Base-by-base conservation (phyloP, 2,888 invertebrate species). In the Platycnemis pennipes region DNA sequence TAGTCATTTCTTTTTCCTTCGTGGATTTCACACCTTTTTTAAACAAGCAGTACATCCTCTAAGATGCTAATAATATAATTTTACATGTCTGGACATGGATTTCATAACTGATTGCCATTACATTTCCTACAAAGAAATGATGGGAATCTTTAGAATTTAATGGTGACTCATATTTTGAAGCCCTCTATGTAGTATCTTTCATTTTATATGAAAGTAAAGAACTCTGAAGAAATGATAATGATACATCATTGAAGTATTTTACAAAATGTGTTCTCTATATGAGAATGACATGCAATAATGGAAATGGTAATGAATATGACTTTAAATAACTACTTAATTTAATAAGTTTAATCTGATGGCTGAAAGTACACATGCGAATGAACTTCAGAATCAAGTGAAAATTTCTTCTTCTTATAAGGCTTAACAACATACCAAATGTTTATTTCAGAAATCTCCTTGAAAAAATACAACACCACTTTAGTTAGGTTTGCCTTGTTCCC, bases 401-500 rank as follows among this genome's bases (percentile, higher is more conserved):
- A 63, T 91, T 42, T 44, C 69, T 31, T 42, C 91, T 91, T 63
- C 3, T 42, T 22, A 42, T 31, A 69, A 91, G 91, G 56, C 91
- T 19, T 26, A 69, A 37, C 44, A 69, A 44, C 91, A n/a, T 63
- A 91, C 56, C 91, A 45, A 91, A 91, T 77, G 56, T 89, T 89
- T 37, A 45, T 88, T 42, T 69, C n/a, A 42, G 26, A 42, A 26
- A 91, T 13, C 44, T 89, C 89, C n/a, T 69, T 91, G 63, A 91
- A 91, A 91, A 91, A 91, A 91, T 91, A 91, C 56, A 63, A 63
- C 44, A n/a, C 91, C 91, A 87, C 46, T 91, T 91, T 56, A 91
- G 42, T 53, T 63, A 91, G 91, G 49, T 91, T 56, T 69, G 91
- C 91, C 91, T 91, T 91, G 91, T 91, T 91, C 91, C 91, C 91